Base-by-base conservation (phyloP, 1,140 invertebrate species). In the Bathynomus jamesi region DNA sequence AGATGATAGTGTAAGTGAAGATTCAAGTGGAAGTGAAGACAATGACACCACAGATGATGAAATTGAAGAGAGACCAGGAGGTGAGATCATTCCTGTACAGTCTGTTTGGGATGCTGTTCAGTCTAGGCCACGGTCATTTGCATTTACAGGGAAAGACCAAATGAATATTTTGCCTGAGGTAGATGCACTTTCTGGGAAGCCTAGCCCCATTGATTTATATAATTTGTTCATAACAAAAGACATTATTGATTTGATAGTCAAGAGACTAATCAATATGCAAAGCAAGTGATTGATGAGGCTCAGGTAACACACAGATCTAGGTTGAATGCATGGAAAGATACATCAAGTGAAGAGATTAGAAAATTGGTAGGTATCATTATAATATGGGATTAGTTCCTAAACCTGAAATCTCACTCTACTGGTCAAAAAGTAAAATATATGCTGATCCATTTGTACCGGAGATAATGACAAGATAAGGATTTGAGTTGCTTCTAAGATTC, bases 151-250 rank as follows among this genome's bases (percentile, higher is more conserved):
- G 28, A 66, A 66, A 17, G 28, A 66, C 32, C 21, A 28, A 30
- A 40, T 66, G 25, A 4, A 17, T 66, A 10, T 21, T 13, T n/a
- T 40, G 53, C 4, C 25, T 66, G 28, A 5, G 21, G 53, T 28
- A 21, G 28, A 66, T 66, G 30, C 28, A 28, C 21, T 21, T 40
- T 40, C 32, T 28, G 31, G 30, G 17, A 67, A 67, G 10, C n/a
- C 65, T 1, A n/a, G 3, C 31, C 70, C 65, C 24, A 72, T 72
- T 60, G 64, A 72, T 28, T 1, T 46, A 28, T 71, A 30, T 31
- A 31, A 69, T 46, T 25, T 72, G n/a, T 72, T 72, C 29, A 60
- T 72, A 66, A 30, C 61, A 21, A 31, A 72, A 24, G 70, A 71
- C 32, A 21, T 71, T 28, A 24, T 69, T 28, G 28, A 67, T 61